Conservation (phyloP, 1,140 invertebrate genomes). For the Platyscapa corneri region DNA sequence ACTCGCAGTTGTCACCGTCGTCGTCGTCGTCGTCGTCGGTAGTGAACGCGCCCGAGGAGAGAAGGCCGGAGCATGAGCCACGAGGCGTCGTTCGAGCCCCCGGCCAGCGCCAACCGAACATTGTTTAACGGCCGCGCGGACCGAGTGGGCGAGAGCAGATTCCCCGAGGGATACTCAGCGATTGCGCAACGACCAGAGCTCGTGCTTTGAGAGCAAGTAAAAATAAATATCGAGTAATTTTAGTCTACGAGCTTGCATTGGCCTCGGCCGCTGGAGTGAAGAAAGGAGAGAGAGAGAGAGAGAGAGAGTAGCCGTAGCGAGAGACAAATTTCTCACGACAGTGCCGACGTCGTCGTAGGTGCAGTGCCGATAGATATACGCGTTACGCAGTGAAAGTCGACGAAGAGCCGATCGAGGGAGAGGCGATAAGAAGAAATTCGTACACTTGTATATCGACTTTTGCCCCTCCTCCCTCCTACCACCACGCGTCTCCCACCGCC, state of each 20-base stretch:
- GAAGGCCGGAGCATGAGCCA: not conserved
- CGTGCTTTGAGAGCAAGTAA: constrained; percentile 12
- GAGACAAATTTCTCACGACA: not conserved
- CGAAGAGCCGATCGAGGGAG: not conserved
- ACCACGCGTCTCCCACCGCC: not conserved
- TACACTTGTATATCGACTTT: constrained; percentile 33
- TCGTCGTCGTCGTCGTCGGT: not conserved
- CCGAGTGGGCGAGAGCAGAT: constrained; percentile 5
- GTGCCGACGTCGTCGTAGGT: constrained; percentile 8
- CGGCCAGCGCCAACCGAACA: not conserved
- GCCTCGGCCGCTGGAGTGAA: constrained; percentile 3
- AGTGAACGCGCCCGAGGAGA: too few relatives aligned
- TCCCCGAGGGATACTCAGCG: not conserved
- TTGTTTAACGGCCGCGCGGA: not conserved
- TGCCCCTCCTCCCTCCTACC: not conserved
- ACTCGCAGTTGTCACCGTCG: too few relatives aligned
- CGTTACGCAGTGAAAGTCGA: constrained; percentile 1
- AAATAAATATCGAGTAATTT: constrained; percentile 41
- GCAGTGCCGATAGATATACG: constrained; percentile 1
- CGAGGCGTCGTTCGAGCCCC: not conserved
- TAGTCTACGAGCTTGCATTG: constrained; percentile 7
- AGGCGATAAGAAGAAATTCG: constrained; percentile 24
- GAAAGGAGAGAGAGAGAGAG: not conserved
- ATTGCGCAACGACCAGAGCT: constrained; percentile 36
- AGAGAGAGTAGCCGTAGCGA: not conserved